Base-by-base conservation (phyloP, 2,113 vertebrate species). In the Tragelaphus scriptus region DNA sequence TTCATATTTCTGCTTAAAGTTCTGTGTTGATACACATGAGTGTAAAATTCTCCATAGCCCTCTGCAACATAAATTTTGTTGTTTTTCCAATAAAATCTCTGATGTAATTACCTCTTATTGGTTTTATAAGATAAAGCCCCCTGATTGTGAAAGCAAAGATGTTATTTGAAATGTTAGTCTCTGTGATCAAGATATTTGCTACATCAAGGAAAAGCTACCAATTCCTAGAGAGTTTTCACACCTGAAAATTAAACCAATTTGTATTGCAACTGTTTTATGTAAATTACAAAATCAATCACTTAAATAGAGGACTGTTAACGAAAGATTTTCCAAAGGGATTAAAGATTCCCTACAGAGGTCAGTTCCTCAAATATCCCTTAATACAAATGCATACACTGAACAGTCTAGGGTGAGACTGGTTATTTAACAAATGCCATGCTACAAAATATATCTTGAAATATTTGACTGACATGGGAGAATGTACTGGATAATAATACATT, bases 201-300 rank as follows among this genome's bases (percentile, higher is more conserved):
- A 81, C 23, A 89, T 89, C 80, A 97, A 95, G 53, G 56, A 97
- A 97, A 95, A 97, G 87, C 56, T 90, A 96, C 49, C 25, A 95
- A 90, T 95, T 96, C 92, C 92, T 93, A 97, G 80, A 93, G 95
- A 85, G 85, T 97, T 96, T 97, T 96, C 71, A 90, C 90, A 98
- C 95, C 92, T 97, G 97, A 97, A 98, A 98, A 98, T 98, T 97
- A 98, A 94, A 93, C 63, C 90, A 86, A 95, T 98, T 97, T 98
- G 85, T 97, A 97, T 96, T 97, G 81, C 58, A 97, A 96, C 68
- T 96, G 81, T 96, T 55, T 85, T 92, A 95, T 90, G 44, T 36
- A 98, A 97, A 97, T 97, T 97, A 85, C 17, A 90, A 95, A 97
- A 96, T 88, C 79, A 65, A 84, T 97, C 93, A 86, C 77, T 75